A percentile compares a stretch with the other conserved stretches of the same genome.
These are phyloP conservation scores for Sanderia malayensis DNA, from an alignment of 30 jellyfish, hydroid and myxozoan genomes.

Conservation along the genomic window DNA sequence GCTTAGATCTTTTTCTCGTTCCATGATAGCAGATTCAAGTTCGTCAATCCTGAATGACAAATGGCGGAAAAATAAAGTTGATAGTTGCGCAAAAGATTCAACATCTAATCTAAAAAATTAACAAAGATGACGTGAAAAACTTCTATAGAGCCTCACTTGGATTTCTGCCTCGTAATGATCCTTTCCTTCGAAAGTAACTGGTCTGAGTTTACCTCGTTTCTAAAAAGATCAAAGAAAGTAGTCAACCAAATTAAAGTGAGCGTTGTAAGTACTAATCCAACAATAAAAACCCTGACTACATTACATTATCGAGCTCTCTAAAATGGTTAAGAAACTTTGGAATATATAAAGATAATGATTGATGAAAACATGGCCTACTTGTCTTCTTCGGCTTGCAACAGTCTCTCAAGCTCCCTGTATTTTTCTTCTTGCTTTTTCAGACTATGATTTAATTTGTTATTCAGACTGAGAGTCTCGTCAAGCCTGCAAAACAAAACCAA, in stretches of 20 bases:
- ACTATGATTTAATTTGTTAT: constrained; percentile 80
- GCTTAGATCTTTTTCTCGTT: constrained; percentile 55
- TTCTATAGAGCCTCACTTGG: constrained; percentile 51
- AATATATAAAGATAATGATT: too few relatives aligned
- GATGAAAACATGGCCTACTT: too few relatives aligned
- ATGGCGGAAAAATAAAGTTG: too few relatives aligned
- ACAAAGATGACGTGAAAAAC: neutral
- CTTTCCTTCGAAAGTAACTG: constrained; percentile 43
- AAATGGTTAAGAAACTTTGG: too few relatives aligned
- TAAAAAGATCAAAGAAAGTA: constrained; percentile 11
- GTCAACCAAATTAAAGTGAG: too few relatives aligned
- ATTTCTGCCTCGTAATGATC: constrained; percentile 36
- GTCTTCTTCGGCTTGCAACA: constrained; percentile 67
- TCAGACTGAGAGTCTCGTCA: constrained; percentile 72
- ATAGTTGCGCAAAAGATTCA: too few relatives aligned
- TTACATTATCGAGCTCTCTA: too few relatives aligned
- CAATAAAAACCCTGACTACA: too few relatives aligned
- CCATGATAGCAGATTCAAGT: constrained; percentile 48
- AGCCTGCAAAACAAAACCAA: constrained; percentile 25
- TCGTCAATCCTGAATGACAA: constrained; percentile 63
- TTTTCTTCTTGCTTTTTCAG: constrained; percentile 83
- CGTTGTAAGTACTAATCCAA: too few relatives aligned
- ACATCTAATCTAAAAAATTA: neutral
- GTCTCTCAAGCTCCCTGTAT: constrained; percentile 52
- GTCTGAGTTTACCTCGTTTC: constrained; percentile 50